Conservation (phyloP, 2,888 invertebrate genomes). For the Lithosia quadra region DNA sequence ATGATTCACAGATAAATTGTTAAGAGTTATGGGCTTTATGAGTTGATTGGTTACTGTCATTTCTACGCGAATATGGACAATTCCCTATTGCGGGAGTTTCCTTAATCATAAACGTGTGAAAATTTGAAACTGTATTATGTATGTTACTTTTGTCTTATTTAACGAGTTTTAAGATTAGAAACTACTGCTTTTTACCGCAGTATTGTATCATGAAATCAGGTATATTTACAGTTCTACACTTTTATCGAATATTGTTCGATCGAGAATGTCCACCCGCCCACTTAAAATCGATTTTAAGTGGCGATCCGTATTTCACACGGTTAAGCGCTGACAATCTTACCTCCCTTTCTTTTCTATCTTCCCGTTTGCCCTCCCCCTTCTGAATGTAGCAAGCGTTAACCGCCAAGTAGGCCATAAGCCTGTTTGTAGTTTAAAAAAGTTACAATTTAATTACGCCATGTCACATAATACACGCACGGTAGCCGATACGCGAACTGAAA, state of each 20-base stretch:
- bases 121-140: no score
- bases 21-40: background rate
- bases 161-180: no score
- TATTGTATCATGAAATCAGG: no score
- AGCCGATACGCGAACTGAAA: constrained; percentile 46
- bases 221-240: background rate
- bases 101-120: no score
- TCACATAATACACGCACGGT: constrained; percentile 61
- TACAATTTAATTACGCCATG: constrained; percentile 65
- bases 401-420: background rate
- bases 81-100: no score
- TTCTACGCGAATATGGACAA: no score
- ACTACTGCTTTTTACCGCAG: no score
- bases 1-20: background rate
- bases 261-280: background rate
- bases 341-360: background rate
- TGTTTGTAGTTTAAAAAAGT: background rate
- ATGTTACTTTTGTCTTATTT: no score
- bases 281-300: background rate
- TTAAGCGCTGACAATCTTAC: background rate
- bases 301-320: background rate
- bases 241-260: background rate
- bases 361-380: background rate
- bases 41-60: background rate
- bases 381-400: background rate